These are phyloP conservation scores for Ischnura elegans DNA, from an alignment of 2,888 invertebrate genomes.

Conservation along the genomic window DNA sequence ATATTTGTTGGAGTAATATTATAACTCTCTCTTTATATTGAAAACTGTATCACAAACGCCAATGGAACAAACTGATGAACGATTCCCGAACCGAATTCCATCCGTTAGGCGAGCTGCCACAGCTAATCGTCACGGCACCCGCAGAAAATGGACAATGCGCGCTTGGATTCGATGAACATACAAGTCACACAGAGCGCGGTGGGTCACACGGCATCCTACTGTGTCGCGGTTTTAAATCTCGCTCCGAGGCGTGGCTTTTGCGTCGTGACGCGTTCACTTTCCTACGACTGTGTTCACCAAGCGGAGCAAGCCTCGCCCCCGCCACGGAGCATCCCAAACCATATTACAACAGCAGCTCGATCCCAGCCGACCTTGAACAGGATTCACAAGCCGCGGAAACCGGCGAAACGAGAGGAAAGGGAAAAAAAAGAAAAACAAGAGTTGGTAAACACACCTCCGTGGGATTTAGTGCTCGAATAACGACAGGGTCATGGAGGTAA, in stretches of 20 bases:
- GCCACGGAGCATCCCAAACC: not conserved
- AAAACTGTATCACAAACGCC: too few species aligned
- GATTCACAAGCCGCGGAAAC: not conserved
- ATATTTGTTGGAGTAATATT: too few species aligned
- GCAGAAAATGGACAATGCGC: not conserved
- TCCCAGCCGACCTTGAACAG: not conserved
- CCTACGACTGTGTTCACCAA: not conserved
- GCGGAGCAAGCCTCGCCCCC: not conserved
- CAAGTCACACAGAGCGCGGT: not conserved
- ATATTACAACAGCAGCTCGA: not conserved
- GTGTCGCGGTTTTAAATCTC: not conserved
- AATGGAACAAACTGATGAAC: too few species aligned
- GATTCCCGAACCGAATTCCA: too few species aligned
- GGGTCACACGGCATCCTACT: not conserved
- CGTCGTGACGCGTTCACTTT: not conserved
- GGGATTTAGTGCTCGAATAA: too few species aligned
- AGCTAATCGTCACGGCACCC: not conserved
- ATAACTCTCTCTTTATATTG: too few species aligned
- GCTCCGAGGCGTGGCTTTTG: not conserved
- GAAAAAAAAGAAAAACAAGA: too few species aligned
- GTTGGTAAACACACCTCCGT: too few species aligned
- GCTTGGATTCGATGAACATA: not conserved
- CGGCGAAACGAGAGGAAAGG: not conserved
- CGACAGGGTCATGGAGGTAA: too few species aligned
- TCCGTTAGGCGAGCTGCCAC: not conserved